These are phyloP conservation scores for Echiichthys vipera DNA, from an alignment of 2,797 vertebrate species.

Conservation along the genomic window DNA sequence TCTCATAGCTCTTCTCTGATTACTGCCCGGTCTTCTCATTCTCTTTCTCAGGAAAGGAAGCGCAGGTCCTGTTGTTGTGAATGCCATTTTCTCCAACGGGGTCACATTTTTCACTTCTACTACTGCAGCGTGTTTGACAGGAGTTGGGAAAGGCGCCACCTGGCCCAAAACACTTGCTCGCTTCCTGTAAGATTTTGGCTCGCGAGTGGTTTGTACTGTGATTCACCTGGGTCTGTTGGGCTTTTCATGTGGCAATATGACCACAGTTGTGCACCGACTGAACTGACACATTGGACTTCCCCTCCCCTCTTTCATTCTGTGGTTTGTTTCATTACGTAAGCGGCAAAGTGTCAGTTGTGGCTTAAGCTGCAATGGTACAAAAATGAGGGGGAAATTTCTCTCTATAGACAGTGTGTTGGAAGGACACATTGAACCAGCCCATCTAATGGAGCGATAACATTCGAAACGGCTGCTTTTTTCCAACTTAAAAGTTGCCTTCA, in stretches of 20 bases:
- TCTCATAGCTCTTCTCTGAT: slow-evolving; percentile 73
- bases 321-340: slow-evolving; percentile 64
- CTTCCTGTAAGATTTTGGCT: slow-evolving; percentile 64
- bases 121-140: slow-evolving; percentile 66
- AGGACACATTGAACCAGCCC: slow-evolving; percentile 10
- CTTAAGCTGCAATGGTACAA: slow-evolving; percentile 40
- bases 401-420: slow-evolving; percentile 7
- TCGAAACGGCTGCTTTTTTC: too few species aligned
- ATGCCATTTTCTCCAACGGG: slow-evolving; percentile 51
- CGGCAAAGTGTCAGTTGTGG: slow-evolving; percentile 61
- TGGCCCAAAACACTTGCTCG: slow-evolving; percentile 46
- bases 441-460: too few species aligned
- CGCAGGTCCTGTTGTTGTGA: slow-evolving; percentile 51
- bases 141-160: slow-evolving; percentile 70
- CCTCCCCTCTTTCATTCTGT: slow-evolving; percentile 39
- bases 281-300: slow-evolving; percentile 54
- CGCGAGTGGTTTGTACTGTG: slow-evolving; percentile 53
- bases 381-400: slow-evolving; percentile 47
- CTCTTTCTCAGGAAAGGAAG: slow-evolving; percentile 53
- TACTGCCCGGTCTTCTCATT: slow-evolving; percentile 50
- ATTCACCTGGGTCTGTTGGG: slow-evolving; percentile 67
- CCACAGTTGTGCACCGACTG: slow-evolving; percentile 51
- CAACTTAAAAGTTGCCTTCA: background rate
- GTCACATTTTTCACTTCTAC: slow-evolving; percentile 61
- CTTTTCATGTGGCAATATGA: slow-evolving; percentile 62